Percentiles rank a stretch among this genome's conserved stretches.
Conservation (phyloP, 2,797 vertebrate species). For the Serranus cabrilla region DNA sequence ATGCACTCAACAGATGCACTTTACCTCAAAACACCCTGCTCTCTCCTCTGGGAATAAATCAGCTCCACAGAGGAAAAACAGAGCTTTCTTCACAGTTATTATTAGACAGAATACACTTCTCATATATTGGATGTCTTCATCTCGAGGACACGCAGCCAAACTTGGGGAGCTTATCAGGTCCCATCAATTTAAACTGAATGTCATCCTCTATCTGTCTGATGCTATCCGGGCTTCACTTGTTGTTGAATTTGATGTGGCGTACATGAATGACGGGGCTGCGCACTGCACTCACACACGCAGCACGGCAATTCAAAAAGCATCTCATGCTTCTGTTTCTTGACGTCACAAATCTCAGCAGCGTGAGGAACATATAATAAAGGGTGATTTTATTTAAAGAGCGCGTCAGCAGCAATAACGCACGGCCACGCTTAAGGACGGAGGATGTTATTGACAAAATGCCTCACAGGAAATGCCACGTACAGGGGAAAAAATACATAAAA, state of each 20-base stretch:
- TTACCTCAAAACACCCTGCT: conserved; percentile 67
- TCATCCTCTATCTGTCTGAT: conserved; percentile 41
- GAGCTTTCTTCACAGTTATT: conserved; percentile 62
- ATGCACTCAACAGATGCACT: conserved; percentile 77
- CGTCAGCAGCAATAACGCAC: conserved; percentile 6
- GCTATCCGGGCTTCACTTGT: conserved; percentile 11
- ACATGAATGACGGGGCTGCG: conserved; percentile 1
- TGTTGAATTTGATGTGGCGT: conserved; percentile 34
- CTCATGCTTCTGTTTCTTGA: neutral
- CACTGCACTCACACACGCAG: neutral
- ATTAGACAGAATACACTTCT: conserved; percentile 53
- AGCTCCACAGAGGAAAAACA: conserved; percentile 55
- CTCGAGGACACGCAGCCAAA: conserved; percentile 39
- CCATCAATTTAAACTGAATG: conserved; percentile 36
- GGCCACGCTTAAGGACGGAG: neutral
- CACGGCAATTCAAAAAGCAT: neutral
- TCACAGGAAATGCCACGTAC: conserved; percentile 10
- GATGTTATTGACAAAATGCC: conserved; percentile 34
- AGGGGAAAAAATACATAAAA: conserved; percentile 23
- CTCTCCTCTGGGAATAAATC: conserved; percentile 64
- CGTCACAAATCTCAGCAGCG: neutral
- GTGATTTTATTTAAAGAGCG: conserved; percentile 22
- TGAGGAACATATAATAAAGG: conserved; percentile 7
- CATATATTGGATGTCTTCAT: conserved; percentile 56
- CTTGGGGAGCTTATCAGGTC: conserved; percentile 44